Evolutionary conservation across 2,888 invertebrate species (phyloP).

Genomic region (Mythimna pallens): DNA sequence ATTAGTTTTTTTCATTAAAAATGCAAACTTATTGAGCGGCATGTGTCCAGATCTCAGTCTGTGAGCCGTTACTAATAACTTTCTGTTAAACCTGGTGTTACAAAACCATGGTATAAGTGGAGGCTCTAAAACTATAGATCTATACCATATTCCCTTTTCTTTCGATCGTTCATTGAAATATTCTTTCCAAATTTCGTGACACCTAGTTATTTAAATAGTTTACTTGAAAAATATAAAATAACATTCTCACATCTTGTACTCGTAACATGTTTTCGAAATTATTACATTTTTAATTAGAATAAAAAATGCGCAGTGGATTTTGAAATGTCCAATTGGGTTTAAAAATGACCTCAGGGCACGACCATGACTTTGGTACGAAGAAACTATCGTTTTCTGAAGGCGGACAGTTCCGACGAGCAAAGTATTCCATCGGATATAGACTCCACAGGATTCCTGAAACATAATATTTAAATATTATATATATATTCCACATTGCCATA

Average conservation of each 20-base stretch:
- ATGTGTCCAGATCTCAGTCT: no score
- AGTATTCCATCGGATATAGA: conserved; percentile 96
- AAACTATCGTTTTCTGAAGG: conserved; percentile 84
- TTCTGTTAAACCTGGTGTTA: no score
- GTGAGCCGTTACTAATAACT: no score
- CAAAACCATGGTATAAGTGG: no score
- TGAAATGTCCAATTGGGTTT: conserved; percentile 87
- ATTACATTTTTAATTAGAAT: conserved; percentile 46
- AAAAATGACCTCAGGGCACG: conserved; percentile 84
- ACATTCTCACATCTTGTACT: conserved; percentile 1
- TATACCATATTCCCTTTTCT: no score
- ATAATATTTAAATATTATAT: neutral
- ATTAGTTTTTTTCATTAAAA: no score
- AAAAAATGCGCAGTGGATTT: conserved; percentile 78
- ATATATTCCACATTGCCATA: no score
- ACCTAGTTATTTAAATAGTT: neutral
- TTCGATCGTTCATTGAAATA: no score
- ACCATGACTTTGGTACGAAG: conserved; percentile 87
- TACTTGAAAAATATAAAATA: conserved; percentile 13
- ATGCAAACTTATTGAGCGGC: no score
- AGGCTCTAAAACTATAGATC: no score
- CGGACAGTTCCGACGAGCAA: conserved; percentile 94
- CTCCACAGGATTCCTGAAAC: conserved; percentile 91
- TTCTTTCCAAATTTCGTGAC: no score
- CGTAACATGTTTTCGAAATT: neutral